Evolutionary conservation across 2,888 invertebrate genomes (phyloP).

Genomic region (Bhutanitis thaidina): DNA sequence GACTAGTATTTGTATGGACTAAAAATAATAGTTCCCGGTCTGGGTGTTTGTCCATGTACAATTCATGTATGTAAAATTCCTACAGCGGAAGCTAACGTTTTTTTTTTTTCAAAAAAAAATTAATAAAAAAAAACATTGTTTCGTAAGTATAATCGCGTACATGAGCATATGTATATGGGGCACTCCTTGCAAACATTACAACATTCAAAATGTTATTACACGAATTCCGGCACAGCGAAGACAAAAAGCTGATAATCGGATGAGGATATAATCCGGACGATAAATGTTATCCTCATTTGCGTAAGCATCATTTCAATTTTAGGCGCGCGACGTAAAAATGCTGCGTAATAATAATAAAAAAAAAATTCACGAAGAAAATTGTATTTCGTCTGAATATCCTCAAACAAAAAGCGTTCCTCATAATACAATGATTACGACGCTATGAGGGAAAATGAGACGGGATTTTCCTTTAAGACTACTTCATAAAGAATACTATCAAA

Average conservation of each 20-base stretch:
- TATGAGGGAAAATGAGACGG: conserved; percentile 29
- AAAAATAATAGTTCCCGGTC: too few relatives aligned
- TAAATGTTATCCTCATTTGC: conserved; percentile 23
- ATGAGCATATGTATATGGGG: too few relatives aligned
- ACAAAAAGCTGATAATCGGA: conserved; percentile 19
- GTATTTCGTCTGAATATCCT: conserved; percentile 36
- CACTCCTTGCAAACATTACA: background rate
- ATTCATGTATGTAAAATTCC: too few relatives aligned
- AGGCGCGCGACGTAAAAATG: conserved; percentile 18
- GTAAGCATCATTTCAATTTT: conserved; percentile 20
- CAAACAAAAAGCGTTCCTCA: conserved; percentile 35
- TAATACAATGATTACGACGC: conserved; percentile 41
- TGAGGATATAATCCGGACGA: conserved; percentile 13
- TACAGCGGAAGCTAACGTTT: too few relatives aligned
- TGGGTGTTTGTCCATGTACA: too few relatives aligned
- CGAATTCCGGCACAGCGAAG: background rate
- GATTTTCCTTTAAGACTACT: conserved; percentile 27
- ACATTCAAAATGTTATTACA: background rate
- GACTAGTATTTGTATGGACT: too few relatives aligned
- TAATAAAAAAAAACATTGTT: too few relatives aligned
- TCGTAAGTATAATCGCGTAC: too few relatives aligned
- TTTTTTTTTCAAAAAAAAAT: too few relatives aligned
- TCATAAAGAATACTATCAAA: conserved; percentile 26
- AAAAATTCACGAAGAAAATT: conserved; percentile 45
- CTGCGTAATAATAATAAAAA: conserved; percentile 35